phyloP scores from a whole-genome alignment of 2,888 invertebrate species.

The Tortrix viridana region DNA sequence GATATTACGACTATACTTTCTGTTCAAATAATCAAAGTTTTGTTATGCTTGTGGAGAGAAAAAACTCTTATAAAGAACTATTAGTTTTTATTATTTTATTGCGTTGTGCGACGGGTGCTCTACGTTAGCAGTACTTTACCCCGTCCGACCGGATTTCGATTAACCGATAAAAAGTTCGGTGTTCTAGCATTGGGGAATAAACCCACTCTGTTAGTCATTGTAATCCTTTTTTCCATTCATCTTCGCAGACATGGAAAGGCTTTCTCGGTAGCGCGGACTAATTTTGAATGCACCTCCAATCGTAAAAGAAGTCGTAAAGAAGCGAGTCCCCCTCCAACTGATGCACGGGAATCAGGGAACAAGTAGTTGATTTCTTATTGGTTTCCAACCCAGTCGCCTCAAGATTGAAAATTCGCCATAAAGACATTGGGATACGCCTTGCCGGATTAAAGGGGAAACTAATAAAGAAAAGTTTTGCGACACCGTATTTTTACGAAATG shows the following conservation, averaged over 20 bases:
- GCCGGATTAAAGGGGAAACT: constrained; percentile 82
- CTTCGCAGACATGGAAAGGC: constrained; percentile 80
- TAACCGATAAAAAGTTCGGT: constrained; percentile 53
- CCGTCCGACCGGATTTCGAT: constrained; percentile 39
- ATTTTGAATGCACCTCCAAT: constrained; percentile 84
- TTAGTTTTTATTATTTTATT: constrained; percentile 32
- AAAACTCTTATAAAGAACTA: constrained; percentile 18
- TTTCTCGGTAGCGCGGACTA: constrained; percentile 75
- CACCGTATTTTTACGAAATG: constrained; percentile 82
- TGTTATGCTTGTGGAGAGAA: constrained; percentile 19
- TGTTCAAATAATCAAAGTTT: constrained; percentile 37
- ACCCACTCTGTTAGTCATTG: constrained; percentile 65
- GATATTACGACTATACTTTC: constrained; percentile 37
- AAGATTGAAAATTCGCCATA: constrained; percentile 83
- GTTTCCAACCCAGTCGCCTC: constrained; percentile 79
- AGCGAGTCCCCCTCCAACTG: constrained; percentile 76
- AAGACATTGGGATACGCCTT: constrained; percentile 83
- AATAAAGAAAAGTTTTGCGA: constrained; percentile 84
- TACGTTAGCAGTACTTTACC: constrained; percentile 5
- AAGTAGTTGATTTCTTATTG: constrained; percentile 84
- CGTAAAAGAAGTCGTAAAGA: constrained; percentile 84
- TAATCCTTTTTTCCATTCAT: constrained; percentile 80
- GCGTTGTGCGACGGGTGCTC: constrained; percentile 5
- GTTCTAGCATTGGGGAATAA: constrained; percentile 47
- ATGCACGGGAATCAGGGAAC: constrained; percentile 80